Base-by-base conservation (phyloP, 2,113 vertebrate species). In the Atrichornis clamosus region DNA sequence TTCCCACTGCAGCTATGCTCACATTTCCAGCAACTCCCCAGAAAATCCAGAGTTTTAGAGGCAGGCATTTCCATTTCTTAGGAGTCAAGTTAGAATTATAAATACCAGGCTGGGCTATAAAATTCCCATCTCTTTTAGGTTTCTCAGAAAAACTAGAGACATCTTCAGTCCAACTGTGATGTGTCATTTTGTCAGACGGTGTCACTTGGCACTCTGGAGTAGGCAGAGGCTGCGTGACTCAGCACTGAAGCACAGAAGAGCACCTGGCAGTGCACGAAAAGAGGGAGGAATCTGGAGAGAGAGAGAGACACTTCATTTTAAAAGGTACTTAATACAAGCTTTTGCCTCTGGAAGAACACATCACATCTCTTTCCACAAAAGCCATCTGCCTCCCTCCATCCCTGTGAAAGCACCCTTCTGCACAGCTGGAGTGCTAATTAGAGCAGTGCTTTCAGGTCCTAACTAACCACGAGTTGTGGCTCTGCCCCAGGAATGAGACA, bases 161-260 rank as follows among this genome's bases (percentile, higher is more conserved):
- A 83, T 56, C 72, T 83, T 67, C 55, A 77, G 55, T n/a, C 21
- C 84, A 69, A 68, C 19, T 70, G 46, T 41, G 81, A 85, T 70
- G 78, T 76, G 75, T 90, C 87, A 60, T 55, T 95, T 94, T 93
- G 78, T 97, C 87, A 95, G 81, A 74, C 50, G 68, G 39, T 39
- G 70, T 76, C 90, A 88, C 70, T 88, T 91, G 78, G 93, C 58
- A 30, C 55, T 63, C 55, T 47, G 72, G 67, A 95, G 82, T 55
- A 65, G 63, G 42, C 84, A 87, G 67, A 73, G 59, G 26, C 87
- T 86, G 33, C 0, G 4, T 90, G 90, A 96, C 87, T 95, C 90
- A 96, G 90, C 95, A 74, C 35, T 32, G 75, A 90, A 72, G 67
- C 81, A 55, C 30, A 56, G 76, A 67, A 47, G 10, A 94, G 65